Percentiles rank a stretch among this genome's conserved stretches.
Evolutionary conservation across 2,888 invertebrate genomes (phyloP).

Genomic region (Cerceris rybyensis): DNA sequence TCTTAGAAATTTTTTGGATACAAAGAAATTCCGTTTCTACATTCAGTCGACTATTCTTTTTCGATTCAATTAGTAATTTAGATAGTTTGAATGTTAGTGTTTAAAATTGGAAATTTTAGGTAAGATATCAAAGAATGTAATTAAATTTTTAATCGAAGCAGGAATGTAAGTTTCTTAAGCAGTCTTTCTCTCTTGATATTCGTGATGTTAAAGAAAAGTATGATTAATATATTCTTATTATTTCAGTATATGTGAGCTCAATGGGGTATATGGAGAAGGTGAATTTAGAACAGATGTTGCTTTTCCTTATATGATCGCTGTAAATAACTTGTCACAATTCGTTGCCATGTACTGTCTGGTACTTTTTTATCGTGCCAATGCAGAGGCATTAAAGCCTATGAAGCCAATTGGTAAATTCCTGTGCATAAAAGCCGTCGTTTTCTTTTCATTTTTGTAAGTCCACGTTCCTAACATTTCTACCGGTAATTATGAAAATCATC

Average conservation of each 20-base stretch:
- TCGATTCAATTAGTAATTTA: too few relatives aligned
- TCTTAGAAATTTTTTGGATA: not conserved
- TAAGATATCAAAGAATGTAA: too few relatives aligned
- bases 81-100: too few relatives aligned
- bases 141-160: too few relatives aligned
- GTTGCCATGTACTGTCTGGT: constrained; percentile 98
- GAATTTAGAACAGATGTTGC: constrained; percentile 92
- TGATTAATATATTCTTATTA: constrained; percentile 34
- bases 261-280: constrained; percentile 95
- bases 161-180: too few relatives aligned
- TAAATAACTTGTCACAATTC: constrained; percentile 97
- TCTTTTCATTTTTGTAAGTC: constrained; percentile 98
- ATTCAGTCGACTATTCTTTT: not conserved
- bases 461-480: not conserved
- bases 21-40: constrained; percentile 2
- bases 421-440: constrained; percentile 98
- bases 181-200: not conserved
- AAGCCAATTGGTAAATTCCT: constrained; percentile 97
- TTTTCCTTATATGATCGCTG: constrained; percentile 93
- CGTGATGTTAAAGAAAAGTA: too few relatives aligned
- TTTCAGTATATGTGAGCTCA: constrained; percentile 91
- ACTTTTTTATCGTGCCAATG: constrained; percentile 95
- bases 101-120: too few relatives aligned
- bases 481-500: not conserved
- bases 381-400: constrained; percentile 94